A percentile compares a stretch with the other conserved stretches of the same genome.
Conservation (phyloP, 2,888 invertebrate genomes). For the Aphidius colemani region DNA sequence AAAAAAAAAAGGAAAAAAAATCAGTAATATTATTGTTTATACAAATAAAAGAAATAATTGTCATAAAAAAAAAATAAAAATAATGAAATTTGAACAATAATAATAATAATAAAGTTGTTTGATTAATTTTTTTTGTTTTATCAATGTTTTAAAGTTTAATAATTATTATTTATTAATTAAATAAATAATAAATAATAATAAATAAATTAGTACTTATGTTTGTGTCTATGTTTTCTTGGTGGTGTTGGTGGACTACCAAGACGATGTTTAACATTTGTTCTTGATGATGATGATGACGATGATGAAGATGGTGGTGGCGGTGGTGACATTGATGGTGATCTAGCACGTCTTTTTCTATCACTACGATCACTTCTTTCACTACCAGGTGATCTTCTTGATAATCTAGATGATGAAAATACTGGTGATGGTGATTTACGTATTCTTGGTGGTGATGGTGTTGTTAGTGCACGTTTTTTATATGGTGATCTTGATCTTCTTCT, state of each 20-base stretch:
- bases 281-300: conserved; percentile 32
- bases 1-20: conserved; percentile 1
- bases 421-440: conserved; percentile 56
- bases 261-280: conserved; percentile 51
- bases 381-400: conserved; percentile 45
- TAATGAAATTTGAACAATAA: background rate
- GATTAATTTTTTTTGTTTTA: background rate
- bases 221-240: conserved; percentile 63
- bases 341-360: conserved; percentile 50
- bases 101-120: conserved; percentile 7
- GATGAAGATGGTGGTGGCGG: conserved; percentile 41
- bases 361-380: conserved; percentile 42
- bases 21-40: background rate
- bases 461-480: conserved; percentile 50
- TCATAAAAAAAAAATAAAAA: background rate
- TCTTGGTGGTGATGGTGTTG: conserved; percentile 56
- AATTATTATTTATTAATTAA: background rate
- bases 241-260: conserved; percentile 58
- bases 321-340: conserved; percentile 56
- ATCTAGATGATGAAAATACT: conserved; percentile 46
- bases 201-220: conserved; percentile 62
- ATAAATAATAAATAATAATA: background rate
- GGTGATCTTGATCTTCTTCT: conserved; percentile 62
- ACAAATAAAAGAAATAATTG: background rate
- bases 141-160: background rate